Base-by-base conservation (phyloP, 2,797 vertebrate species). In the Numenius phaeopus region DNA sequence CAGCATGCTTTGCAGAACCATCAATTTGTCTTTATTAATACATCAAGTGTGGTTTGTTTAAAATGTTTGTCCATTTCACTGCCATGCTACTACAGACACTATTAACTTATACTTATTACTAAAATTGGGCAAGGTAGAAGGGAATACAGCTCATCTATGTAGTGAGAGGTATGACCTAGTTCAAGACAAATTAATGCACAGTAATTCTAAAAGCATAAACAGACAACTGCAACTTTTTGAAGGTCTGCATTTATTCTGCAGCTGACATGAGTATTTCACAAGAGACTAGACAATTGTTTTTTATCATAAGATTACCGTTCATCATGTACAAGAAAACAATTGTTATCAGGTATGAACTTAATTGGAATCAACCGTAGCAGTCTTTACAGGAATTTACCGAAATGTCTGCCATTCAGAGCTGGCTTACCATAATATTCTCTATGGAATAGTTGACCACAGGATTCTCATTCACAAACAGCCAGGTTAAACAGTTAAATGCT, bases 401-500 rank as follows among this genome's bases (percentile, higher is more conserved):
- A 98, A 98, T 98, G 97, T 97, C 97, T 97, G 97, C 98, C 98
- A 96, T 98, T 98, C 98, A 97, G 97, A 97, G 97, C 98, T 97
- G 96, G 98, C 98, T 99, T 98, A 98, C 98, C 98, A 98, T 98
- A 98, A 98, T 98, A 98, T 98, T 99, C 99, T 99, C 99, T 98
- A 87, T 37, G 98, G 99, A 98, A 99, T 98, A 98, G 98, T 97
- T 99, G 99, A 99, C 99, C 99, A 98, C 98, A 98, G 98, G 98
- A 98, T 98, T 98, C 98, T 98, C 98, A 98, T 98, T 99, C 98
- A 98, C 98, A 98, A 99, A 99, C 99, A 99, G 98, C 99, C 99
- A 99, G 99, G 99, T 99, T 99, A 99, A 99, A 99, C 99, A 99
- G 99, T 99, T 99, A 99, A 99, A 99, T 98, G 98, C 98, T 99